phyloP scores from a whole-genome alignment of 2,797 vertebrate genomes.

The Taeniopygia guttata region DNA sequence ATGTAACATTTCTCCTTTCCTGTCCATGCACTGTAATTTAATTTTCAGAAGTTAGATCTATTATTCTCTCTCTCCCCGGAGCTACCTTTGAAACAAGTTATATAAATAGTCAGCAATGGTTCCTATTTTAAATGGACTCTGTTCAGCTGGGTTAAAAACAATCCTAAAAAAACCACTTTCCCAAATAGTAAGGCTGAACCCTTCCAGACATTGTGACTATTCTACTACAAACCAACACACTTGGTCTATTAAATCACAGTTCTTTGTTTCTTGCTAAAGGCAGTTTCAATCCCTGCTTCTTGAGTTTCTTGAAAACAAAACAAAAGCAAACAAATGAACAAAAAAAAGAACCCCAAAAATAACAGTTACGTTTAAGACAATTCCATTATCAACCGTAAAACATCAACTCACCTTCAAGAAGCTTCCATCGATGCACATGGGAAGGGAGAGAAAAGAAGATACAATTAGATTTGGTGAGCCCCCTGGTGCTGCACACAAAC shows the following conservation, averaged over 20 bases:
- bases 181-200: neutral
- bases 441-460: neutral
- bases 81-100: neutral
- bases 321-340: too few species aligned
- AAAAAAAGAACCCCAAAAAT: too few species aligned
- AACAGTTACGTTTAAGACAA: neutral
- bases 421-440: neutral
- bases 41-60: neutral
- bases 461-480: neutral
- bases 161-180: neutral
- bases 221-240: neutral
- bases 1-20: fast-evolving
- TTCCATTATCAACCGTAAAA: neutral
- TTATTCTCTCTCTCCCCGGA: neutral
- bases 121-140: neutral
- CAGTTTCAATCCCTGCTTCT: neutral
- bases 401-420: slow-evolving; percentile 71
- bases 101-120: neutral
- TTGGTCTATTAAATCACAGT: neutral
- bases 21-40: neutral
- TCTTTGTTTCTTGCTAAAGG: neutral
- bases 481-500: neutral
- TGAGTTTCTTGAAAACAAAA: neutral
- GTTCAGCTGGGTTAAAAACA: neutral
- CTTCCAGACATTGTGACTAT: neutral